Evolutionary conservation across 2,797 vertebrate genomes (phyloP).

Genomic region (Notoglanidium macrostoma): DNA sequence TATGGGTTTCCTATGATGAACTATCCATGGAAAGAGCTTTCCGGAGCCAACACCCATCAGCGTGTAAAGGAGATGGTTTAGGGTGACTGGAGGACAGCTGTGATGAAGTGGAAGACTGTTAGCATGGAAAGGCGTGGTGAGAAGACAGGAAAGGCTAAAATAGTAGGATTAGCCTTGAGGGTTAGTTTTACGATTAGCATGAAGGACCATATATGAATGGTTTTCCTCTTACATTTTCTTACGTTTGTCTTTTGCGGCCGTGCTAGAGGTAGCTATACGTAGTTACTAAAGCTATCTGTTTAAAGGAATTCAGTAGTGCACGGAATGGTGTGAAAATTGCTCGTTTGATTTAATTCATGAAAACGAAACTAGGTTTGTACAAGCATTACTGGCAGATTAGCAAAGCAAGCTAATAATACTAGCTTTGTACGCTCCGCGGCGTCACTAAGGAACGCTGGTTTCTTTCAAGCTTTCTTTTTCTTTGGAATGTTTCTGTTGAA

Average conservation of each 20-base stretch:
- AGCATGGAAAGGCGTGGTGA: constrained; percentile 6
- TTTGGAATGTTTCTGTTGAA: background rate
- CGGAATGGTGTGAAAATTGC: background rate
- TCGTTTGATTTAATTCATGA: background rate
- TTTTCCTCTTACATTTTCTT: background rate
- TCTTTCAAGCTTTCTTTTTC: background rate
- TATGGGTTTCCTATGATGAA: constrained; percentile 49
- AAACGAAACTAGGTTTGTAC: background rate
- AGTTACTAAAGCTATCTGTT: background rate
- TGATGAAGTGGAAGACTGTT: constrained; percentile 9
- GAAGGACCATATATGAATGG: background rate
- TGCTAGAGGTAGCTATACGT: too few species aligned
- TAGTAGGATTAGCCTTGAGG: constrained; percentile 4
- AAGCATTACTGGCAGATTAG: background rate
- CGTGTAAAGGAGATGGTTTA: constrained; percentile 41
- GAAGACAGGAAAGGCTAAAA: constrained; percentile 31
- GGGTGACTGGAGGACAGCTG: constrained; percentile 40
- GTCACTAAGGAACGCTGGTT: background rate
- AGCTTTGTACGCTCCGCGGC: background rate
- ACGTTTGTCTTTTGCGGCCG: background rate
- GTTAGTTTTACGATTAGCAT: constrained; percentile 13
- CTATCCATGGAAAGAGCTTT: constrained; percentile 52
- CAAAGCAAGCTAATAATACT: background rate
- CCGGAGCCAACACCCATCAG: constrained; percentile 39
- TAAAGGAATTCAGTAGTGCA: background rate